phyloP scores from a whole-genome alignment of 2,113 vertebrate species.

The Equus quagga region DNA sequence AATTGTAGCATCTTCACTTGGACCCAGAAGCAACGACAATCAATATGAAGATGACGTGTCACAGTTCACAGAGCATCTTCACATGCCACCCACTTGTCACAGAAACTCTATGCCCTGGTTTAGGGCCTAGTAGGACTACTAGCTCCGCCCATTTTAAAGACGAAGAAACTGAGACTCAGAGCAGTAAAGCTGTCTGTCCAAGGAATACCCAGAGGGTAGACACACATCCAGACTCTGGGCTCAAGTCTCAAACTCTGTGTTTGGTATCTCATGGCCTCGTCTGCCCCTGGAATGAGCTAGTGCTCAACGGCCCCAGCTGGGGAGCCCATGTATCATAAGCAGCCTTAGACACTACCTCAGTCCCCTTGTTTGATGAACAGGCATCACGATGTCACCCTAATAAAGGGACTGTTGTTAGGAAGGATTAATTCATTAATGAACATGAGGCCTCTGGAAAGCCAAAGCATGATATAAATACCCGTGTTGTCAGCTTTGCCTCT shows the following conservation, averaged over 20 bases:
- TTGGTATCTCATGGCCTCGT: background rate
- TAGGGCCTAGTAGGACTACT: background rate
- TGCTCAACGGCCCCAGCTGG: background rate
- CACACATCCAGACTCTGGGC: background rate
- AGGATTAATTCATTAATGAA: constrained; percentile 63
- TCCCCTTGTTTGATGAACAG: background rate
- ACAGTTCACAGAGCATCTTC: background rate
- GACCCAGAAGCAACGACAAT: background rate
- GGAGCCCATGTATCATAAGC: background rate
- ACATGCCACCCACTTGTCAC: accelerated
- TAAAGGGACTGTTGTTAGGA: constrained; percentile 55
- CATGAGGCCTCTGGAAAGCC: constrained; percentile 57
- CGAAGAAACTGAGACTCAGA: background rate
- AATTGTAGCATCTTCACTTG: background rate
- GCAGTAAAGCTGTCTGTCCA: background rate
- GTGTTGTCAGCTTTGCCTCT: constrained; percentile 63
- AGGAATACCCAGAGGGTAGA: background rate
- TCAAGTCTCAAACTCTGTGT: background rate
- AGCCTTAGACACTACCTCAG: background rate
- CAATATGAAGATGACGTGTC: background rate
- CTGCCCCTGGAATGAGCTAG: background rate
- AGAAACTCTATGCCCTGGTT: background rate
- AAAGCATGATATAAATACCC: constrained; percentile 57
- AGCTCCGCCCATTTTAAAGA: background rate
- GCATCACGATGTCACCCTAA: background rate